These are phyloP conservation scores for Cordylochernes scorpioides DNA, from an alignment of 2,888 invertebrate species.

Conservation along the genomic window DNA sequence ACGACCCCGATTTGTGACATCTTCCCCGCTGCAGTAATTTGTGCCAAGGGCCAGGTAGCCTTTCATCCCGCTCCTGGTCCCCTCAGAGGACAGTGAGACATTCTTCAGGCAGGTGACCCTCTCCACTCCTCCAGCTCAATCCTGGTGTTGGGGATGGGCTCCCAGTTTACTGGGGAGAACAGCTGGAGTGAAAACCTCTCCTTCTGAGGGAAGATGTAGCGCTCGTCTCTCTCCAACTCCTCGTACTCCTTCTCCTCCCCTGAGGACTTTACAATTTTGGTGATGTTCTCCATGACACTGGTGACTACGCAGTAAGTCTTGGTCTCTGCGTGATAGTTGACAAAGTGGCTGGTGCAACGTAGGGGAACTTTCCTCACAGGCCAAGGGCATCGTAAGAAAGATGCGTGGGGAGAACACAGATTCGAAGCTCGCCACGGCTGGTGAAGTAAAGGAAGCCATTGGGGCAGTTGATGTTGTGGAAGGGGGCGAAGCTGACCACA, in stretches of 20 bases:
- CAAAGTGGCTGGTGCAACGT: constrained; percentile 66
- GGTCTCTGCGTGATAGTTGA: constrained; percentile 76
- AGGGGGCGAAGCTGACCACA: constrained; percentile 62
- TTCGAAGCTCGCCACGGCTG: constrained; percentile 56
- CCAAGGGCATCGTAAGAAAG: constrained; percentile 83
- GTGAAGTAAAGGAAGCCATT: constrained; percentile 86
- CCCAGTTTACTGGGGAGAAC: constrained; percentile 62
- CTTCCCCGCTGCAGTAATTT: constrained; percentile 89
- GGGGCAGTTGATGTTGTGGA: constrained; percentile 84
- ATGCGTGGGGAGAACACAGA: constrained; percentile 68
- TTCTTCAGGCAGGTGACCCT: constrained; percentile 79
- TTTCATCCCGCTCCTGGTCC: constrained; percentile 73
- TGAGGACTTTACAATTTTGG: constrained; percentile 57
- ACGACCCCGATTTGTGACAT: constrained; percentile 76
- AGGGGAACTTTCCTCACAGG: constrained; percentile 85
- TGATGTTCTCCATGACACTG: constrained; percentile 38
- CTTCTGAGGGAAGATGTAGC: constrained; percentile 61
- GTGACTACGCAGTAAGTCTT: constrained; percentile 78
- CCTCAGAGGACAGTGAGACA: constrained; percentile 66
- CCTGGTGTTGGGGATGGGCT: constrained; percentile 60
- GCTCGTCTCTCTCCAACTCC: constrained; percentile 27
- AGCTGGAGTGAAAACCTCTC: constrained; percentile 66
- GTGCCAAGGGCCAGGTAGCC: constrained; percentile 86
- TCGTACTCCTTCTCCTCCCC: constrained; percentile 68
- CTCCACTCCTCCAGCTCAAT: constrained; percentile 78